Base-by-base conservation (phyloP, 2,113 vertebrate species). In the Salvelinus namaycush region DNA sequence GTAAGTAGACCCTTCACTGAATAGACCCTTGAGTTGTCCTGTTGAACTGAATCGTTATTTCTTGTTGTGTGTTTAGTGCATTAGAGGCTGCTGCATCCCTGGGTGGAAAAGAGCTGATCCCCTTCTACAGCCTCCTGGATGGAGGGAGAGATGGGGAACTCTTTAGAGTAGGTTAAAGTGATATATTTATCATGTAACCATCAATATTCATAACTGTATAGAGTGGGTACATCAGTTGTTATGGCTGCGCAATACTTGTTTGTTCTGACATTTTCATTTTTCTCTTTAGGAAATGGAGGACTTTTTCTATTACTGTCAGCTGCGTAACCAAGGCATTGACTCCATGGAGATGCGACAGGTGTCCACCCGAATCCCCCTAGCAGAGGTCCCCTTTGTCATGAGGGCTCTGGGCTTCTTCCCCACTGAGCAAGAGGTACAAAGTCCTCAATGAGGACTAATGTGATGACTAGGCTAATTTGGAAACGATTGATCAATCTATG, bases 291-390 rank as follows among this genome's bases (percentile, higher is more conserved):
- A 96, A 73, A 94, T 98, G 80, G 95, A 99, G 75, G 94, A 98
- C 74, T 96, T 96, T 83, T 99, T 99, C 89, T 98, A 96, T 86
- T 97, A 96, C 1, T 95, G 93, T 8, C 96, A 97, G 93, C 80
- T 99, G 73, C 88, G 78, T 67, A 89, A 89, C 68, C 95, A 97
- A 74, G 94, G 93, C 3, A 88, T 93, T 0, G 78, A 95, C 49
- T 92, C 92, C 0, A 95, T 94, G 94, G 92, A 96, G 87, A 90
- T 83, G 74, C 92, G 93, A 74, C 80, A 91, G 76, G 90, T 95
- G 81, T 96, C 95, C 0, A 92, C 91, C 0, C 87, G 84, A 77
- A 96, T 98, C 68, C 89, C 92, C 78, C 81, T 99, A 84, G 90
- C 93, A 20, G 95, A 97, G 86, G 86, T 97, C 44, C 94, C 96